These are phyloP conservation scores for Larimichthys crocea DNA, from an alignment of 2,113 vertebrate species.

Conservation along the genomic window DNA sequence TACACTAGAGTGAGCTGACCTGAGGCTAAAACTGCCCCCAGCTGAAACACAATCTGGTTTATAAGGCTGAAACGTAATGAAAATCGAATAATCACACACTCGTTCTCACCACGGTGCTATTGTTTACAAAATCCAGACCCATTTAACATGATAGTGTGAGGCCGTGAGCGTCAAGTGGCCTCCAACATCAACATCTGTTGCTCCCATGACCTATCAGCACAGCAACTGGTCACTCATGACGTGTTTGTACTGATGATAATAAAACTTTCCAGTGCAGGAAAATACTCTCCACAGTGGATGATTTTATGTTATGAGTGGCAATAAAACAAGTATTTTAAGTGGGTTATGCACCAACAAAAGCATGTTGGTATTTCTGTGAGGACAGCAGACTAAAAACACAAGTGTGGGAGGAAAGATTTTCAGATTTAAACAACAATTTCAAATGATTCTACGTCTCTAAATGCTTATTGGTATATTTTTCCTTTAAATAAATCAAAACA, in stretches of 20 bases:
- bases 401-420: not conserved
- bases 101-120: constrained; percentile 45
- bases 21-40: not conserved
- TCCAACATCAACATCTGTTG: constrained; percentile 48
- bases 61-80: constrained; percentile 33
- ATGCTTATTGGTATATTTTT: no score
- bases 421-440: constrained; percentile 1
- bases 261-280: not conserved
- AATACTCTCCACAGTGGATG: not conserved
- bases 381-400: not conserved
- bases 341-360: not conserved
- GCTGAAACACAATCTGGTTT: constrained; percentile 60
- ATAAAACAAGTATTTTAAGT: not conserved
- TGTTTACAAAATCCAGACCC: constrained; percentile 49
- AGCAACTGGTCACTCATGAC: constrained; percentile 6
- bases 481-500: not conserved
- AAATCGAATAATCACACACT: constrained; percentile 37
- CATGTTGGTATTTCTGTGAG: not conserved
- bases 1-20: constrained; percentile 44
- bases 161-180: constrained; percentile 36
- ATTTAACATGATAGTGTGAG: constrained; percentile 48
- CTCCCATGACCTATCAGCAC: constrained; percentile 22
- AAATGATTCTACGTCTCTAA: not conserved
- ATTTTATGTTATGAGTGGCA: not conserved
- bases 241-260: not conserved